Base-by-base conservation (phyloP, 1,140 invertebrate species). In the Rhagoletis zephyria region DNA sequence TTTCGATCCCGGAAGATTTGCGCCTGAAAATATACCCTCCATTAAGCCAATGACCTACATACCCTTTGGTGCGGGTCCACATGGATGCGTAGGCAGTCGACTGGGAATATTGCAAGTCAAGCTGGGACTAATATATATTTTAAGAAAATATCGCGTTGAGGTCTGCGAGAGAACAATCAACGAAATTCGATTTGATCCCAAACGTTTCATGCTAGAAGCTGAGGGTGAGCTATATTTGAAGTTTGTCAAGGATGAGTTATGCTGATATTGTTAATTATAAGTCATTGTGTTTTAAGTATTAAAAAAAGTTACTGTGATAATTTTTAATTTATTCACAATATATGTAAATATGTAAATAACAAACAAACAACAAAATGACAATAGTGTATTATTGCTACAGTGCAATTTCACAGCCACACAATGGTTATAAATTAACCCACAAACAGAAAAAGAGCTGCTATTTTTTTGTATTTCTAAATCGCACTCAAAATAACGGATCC, bases 81-180 rank as follows among this genome's bases (percentile, higher is more conserved):
- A 94, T 88, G 94, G 94, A 88, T 95, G 94, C 87, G 94, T 95
- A 85, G 95, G 94, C 90, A 91, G 91, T 91, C 93, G 96, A 61
- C 95, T 97, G 85, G 96, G 95, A 3, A 87, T 95, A 4, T 89
- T 96, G 86, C 94, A 96, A 90, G 94, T 95, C 0, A 97, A 96
- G 93, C 89, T 96, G 65, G 95, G 95, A 12, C 89, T 95, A 59
- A 93, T 94, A 42, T 93, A 94, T 4, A 93, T 95, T 16, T 70
- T 95, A 14, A 93, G 89, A 67, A 89, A 91, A 3, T 93, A 94
- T 89, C 89, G 90, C 85, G 93, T 95, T 3, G 92, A 94, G 48
- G 19, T 93, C 2, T 94, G 93, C 77, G 89, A 92, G 30, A 93
- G 92, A 89, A 94, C 95, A 0, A 85, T 90, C 2, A 88, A 90